These are phyloP conservation scores for Ennomos fuscantarius DNA, from an alignment of 2,888 invertebrate genomes.

Conservation along the genomic window DNA sequence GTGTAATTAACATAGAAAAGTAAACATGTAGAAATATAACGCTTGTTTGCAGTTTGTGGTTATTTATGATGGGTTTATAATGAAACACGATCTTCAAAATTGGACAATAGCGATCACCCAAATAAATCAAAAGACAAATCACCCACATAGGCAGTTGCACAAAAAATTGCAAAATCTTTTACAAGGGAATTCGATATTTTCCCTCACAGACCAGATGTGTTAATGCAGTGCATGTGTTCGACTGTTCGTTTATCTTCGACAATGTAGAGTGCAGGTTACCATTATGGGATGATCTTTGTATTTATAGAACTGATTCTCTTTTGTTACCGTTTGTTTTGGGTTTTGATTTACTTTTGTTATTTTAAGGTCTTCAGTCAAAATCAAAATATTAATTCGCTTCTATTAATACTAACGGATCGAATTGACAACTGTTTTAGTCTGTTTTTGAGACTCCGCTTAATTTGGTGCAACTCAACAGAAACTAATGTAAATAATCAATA, in stretches of 20 bases:
- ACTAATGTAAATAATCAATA: too few relatives aligned
- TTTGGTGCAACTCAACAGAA: too few relatives aligned
- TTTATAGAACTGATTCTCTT: conserved; percentile 59
- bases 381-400: too few relatives aligned
- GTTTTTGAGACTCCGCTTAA: too few relatives aligned
- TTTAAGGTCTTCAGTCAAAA: conserved; percentile 5
- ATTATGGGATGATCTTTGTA: conserved; percentile 48
- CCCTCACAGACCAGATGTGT: conserved; percentile 60
- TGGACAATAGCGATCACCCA: conserved; percentile 27
- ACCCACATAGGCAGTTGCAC: conserved; percentile 47
- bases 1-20: conserved; percentile 23
- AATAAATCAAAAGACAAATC: conserved; percentile 50
- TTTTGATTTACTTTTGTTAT: conserved; percentile 30
- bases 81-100: conserved; percentile 26
- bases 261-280: conserved; percentile 49
- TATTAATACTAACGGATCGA: too few relatives aligned
- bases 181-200: conserved; percentile 66
- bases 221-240: conserved; percentile 67
- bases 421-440: too few relatives aligned
- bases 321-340: conserved; percentile 48
- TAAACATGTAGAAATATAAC: background rate
- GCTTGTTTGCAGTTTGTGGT: too few relatives aligned
- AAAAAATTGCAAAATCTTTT: conserved; percentile 57
- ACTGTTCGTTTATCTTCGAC: conserved; percentile 51
- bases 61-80: conserved; percentile 4